phyloP scores from a whole-genome alignment of 2,113 vertebrate species.

The Engystomops pustulosus region DNA sequence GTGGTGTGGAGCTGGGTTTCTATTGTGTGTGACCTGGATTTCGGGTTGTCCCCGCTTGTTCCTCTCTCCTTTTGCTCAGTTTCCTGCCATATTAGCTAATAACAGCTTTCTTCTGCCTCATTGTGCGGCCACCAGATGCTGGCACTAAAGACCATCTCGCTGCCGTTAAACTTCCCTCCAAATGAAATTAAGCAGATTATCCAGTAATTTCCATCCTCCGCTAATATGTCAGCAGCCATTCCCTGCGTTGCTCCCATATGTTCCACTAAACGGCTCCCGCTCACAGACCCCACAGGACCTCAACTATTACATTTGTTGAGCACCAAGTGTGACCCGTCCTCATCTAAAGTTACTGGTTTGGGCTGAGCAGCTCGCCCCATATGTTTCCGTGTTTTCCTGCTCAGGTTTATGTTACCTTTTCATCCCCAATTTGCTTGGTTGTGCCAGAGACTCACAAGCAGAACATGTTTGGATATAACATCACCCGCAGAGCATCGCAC shows the following conservation, averaged over 20 bases:
- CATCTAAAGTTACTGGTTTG: constrained; percentile 60
- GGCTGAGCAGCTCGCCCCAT: constrained; percentile 25
- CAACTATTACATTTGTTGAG: constrained; percentile 28
- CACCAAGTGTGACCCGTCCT: constrained; percentile 18
- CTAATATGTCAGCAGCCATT: not conserved
- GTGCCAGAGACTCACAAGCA: constrained; percentile 1
- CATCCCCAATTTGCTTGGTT: not conserved
- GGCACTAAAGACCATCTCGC: not conserved
- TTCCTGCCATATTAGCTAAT: not conserved
- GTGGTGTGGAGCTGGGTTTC: too few relatives aligned
- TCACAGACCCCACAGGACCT: constrained; percentile 40
- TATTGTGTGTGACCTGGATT: not conserved
- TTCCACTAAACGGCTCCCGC: constrained; percentile 26
- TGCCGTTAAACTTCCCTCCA: constrained; percentile 58
- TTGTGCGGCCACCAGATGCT: not conserved
- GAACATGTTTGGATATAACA: not conserved
- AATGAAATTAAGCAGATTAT: constrained; percentile 20
- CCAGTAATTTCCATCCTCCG: constrained; percentile 20
- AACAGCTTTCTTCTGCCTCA: not conserved
- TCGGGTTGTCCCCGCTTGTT: not conserved
- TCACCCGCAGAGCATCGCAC: not conserved
- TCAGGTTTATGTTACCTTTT: constrained; percentile 43
- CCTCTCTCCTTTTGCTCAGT: not conserved
- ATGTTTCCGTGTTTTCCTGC: constrained; percentile 46
- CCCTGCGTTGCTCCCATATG: constrained; percentile 63